These are phyloP conservation scores for Heliangelus exortis DNA, from an alignment of 2,797 vertebrate genomes.

Conservation along the genomic window DNA sequence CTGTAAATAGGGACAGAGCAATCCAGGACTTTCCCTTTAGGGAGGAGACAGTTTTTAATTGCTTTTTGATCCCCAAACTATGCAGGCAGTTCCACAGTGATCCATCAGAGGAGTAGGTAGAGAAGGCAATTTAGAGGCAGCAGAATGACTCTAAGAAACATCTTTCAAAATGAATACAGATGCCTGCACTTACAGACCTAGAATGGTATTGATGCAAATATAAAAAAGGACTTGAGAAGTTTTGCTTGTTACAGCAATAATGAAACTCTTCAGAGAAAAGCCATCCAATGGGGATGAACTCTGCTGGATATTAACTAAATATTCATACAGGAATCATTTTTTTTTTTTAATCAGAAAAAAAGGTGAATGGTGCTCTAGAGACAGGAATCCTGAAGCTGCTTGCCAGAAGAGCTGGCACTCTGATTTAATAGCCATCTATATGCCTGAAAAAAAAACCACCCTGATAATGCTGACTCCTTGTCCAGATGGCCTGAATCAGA, in stretches of 20 bases:
- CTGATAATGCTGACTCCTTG: background rate
- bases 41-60: background rate
- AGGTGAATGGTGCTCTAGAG: background rate
- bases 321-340: background rate
- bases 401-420: background rate
- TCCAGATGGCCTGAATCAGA: conserved; percentile 36
- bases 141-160: background rate
- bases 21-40: background rate
- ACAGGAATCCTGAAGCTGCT: background rate
- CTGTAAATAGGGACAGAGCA: background rate
- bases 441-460: background rate
- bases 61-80: background rate
- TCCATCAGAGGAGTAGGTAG: background rate
- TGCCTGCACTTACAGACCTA: background rate
- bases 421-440: background rate
- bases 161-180: background rate
- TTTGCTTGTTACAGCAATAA: background rate
- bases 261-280: background rate
- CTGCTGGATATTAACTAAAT: background rate
- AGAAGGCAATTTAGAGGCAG: background rate
- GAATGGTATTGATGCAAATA: background rate
- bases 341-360: background rate
- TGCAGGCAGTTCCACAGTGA: background rate
- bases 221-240: background rate
- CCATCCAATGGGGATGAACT: background rate